These are phyloP conservation scores for Dendrocopos noguchii DNA, from an alignment of 2,113 vertebrate species.

Conservation along the genomic window DNA sequence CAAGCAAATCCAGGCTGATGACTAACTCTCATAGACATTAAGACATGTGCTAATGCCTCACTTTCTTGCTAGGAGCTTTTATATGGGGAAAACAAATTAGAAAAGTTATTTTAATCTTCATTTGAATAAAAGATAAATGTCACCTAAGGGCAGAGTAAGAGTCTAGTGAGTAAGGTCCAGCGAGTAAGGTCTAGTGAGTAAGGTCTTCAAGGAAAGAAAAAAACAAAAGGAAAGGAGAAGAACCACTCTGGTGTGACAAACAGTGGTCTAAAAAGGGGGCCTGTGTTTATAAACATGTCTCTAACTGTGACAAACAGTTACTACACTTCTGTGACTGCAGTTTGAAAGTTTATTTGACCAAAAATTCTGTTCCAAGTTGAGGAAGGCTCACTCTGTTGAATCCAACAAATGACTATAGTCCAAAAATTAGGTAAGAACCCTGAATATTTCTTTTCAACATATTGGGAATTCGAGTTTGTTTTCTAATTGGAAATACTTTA, in stretches of 20 bases:
- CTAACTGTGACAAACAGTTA: not conserved
- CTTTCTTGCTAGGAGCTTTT: too few species aligned
- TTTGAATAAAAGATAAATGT: not conserved
- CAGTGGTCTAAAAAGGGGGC: not conserved
- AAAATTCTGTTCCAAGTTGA: not conserved
- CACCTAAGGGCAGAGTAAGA: not conserved
- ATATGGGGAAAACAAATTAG: not conserved
- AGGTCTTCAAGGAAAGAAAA: too few species aligned
- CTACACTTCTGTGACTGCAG: not conserved
- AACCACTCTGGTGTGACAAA: not conserved
- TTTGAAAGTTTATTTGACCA: not conserved
- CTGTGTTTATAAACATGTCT: not conserved
- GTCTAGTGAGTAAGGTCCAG: not conserved
- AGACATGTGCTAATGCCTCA: not conserved
- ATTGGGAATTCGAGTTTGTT: not conserved
- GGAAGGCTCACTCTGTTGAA: not conserved
- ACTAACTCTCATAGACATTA: not conserved
- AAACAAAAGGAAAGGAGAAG: not conserved
- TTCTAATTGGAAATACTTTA: not conserved
- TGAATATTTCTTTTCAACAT: not conserved
- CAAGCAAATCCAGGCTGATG: not conserved
- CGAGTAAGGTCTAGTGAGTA: not conserved
- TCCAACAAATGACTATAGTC: rapidly evolving
- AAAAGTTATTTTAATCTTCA: not conserved
- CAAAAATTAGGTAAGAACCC: not conserved